Evolutionary conservation across 1,140 invertebrate species (phyloP).

Genomic region (Tribolium castaneum): DNA sequence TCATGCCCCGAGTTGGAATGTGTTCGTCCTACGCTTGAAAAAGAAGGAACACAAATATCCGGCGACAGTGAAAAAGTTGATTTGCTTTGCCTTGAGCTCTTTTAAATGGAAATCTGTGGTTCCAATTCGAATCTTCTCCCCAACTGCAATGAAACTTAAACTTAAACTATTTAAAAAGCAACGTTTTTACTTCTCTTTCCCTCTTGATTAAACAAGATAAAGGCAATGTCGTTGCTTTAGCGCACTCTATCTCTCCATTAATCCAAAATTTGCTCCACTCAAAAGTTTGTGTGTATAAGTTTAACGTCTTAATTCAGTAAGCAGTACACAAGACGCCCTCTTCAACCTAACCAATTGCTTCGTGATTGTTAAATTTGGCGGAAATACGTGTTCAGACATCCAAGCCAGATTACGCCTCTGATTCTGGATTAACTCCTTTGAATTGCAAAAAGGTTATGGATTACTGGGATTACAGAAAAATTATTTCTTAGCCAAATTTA

Average conservation of each 20-base stretch:
- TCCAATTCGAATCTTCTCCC: not conserved
- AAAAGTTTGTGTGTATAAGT: slow-evolving; percentile 26
- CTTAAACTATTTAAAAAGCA: not conserved
- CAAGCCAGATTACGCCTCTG: slow-evolving; percentile 30
- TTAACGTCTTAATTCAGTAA: slow-evolving; percentile 21
- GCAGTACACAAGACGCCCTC: not conserved
- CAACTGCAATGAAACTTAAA: slow-evolving; percentile 13
- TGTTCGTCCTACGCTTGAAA: not conserved
- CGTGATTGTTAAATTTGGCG: slow-evolving; percentile 39
- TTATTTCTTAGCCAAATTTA: not conserved
- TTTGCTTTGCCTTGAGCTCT: slow-evolving; percentile 2
- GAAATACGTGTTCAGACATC: slow-evolving; percentile 32
- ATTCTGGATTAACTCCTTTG: slow-evolving; percentile 10
- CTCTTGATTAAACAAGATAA: not conserved
- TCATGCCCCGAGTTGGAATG: not conserved
- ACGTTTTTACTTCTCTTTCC: too few relatives aligned
- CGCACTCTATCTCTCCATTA: not conserved
- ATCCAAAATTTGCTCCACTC: slow-evolving; percentile 13
- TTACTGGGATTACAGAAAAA: not conserved
- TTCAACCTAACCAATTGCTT: slow-evolving; percentile 30
- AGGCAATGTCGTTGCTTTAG: not conserved
- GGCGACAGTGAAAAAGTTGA: not conserved
- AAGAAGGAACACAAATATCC: not conserved
- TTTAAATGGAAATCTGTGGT: slow-evolving; percentile 21
- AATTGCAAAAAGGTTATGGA: slow-evolving; percentile 7